A percentile compares a stretch with the other conserved stretches of the same genome.
These are phyloP conservation scores for Argya squamiceps DNA, from an alignment of 2,797 vertebrate species.

Conservation along the genomic window DNA sequence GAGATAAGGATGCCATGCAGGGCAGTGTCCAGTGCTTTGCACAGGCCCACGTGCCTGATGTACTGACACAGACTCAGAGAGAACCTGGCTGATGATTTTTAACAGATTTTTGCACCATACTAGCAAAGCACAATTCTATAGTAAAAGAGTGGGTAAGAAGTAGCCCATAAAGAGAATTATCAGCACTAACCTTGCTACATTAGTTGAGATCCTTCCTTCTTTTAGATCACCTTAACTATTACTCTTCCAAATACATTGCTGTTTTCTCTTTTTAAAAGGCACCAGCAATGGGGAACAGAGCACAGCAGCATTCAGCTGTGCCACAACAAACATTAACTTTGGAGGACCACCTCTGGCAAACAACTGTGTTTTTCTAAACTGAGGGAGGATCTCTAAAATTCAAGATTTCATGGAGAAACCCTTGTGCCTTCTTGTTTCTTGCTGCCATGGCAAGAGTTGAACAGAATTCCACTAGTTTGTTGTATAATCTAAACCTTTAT, in stretches of 20 bases:
- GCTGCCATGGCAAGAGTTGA: not conserved
- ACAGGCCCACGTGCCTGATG: not conserved
- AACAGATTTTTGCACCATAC: not conserved
- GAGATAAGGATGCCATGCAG: not conserved
- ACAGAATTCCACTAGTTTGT: not conserved
- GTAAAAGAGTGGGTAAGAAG: not conserved
- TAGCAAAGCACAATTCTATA: not conserved
- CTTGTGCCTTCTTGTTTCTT: not conserved
- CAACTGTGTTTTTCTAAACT: not conserved
- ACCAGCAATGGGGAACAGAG: not conserved
- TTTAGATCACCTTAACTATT: not conserved
- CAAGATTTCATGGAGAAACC: not conserved
- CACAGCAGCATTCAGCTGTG: not conserved
- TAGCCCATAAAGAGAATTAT: not conserved
- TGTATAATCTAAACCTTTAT: not conserved
- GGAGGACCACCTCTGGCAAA: not conserved
- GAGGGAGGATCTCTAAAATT: not conserved
- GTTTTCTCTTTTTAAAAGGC: not conserved
- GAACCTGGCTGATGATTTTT: not conserved
- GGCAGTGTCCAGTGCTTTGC: not conserved
- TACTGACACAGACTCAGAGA: not conserved
- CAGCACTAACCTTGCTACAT: not conserved
- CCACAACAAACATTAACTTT: not conserved
- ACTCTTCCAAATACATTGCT: not conserved
- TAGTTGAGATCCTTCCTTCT: not conserved